A percentile compares a stretch with the other conserved stretches of the same genome.
Evolutionary conservation across 2,113 vertebrate species (phyloP).

Genomic region (Aix galericulata): DNA sequence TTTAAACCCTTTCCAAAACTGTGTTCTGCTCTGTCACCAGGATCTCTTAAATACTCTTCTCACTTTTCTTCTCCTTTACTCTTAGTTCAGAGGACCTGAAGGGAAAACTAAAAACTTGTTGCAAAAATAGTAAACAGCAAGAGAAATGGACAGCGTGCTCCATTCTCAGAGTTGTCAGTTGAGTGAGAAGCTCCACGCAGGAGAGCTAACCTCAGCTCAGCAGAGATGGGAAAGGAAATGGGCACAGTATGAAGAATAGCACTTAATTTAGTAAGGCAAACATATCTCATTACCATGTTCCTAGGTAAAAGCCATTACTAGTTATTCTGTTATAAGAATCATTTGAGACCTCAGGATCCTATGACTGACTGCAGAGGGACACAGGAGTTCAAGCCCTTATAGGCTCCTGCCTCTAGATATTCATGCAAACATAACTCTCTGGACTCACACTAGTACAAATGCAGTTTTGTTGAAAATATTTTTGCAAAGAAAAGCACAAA

Average conservation of each 20-base stretch:
- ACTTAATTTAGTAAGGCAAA: neutral
- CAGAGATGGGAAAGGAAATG: neutral
- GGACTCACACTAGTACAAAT: neutral
- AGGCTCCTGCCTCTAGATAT: neutral
- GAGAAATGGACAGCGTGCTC: neutral
- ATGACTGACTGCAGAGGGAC: neutral
- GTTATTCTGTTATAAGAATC: neutral
- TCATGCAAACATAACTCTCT: fast-evolving
- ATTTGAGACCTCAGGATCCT: neutral
- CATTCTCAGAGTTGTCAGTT: neutral
- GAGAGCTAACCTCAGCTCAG: neutral
- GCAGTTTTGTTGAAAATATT: neutral
- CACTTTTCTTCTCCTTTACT: neutral
- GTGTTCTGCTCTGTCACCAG: neutral
- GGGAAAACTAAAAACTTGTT: neutral
- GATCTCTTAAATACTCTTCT: neutral
- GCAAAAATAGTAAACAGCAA: neutral
- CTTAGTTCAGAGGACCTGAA: neutral
- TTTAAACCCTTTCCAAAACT: neutral
- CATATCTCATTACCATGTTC: neutral
- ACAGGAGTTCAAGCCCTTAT: neutral
- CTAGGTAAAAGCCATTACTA: neutral
- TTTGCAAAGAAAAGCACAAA: neutral
- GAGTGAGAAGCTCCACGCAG: neutral
- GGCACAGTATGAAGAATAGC: neutral